phyloP scores from a whole-genome alignment of 2,888 invertebrate species.

The Hydropsyche betteni region DNA sequence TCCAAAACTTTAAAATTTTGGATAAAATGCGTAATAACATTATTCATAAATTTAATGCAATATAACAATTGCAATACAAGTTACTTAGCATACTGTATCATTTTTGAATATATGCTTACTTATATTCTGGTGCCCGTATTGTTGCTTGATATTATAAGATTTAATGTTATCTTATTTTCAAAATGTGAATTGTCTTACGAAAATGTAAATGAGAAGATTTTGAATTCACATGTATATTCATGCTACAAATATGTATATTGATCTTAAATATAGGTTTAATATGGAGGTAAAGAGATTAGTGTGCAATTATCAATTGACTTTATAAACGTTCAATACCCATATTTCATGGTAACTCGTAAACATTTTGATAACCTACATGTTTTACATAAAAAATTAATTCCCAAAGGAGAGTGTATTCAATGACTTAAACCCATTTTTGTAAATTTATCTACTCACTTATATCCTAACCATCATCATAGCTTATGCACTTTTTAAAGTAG shows the following conservation, averaged over 20 bases:
- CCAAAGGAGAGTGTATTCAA: not conserved
- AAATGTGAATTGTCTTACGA: conserved; percentile 8
- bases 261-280: conserved; percentile 17
- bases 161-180: conserved; percentile 26
- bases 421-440: conserved; percentile 15
- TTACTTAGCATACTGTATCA: conserved; percentile 27
- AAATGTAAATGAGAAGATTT: conserved; percentile 3
- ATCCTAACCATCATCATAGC: conserved; percentile 22
- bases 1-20: not conserved
- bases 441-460: conserved; percentile 17
- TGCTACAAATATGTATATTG: conserved; percentile 13
- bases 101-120: conserved; percentile 17
- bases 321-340: no score
- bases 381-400: no score
- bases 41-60: conserved; percentile 27
- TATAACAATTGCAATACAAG: conserved; percentile 17
- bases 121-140: conserved; percentile 14
- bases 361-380: no score
- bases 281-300: conserved; percentile 4
- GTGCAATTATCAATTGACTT: not conserved
- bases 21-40: conserved; percentile 1
- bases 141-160: conserved; percentile 31
- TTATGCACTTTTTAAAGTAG: conserved; percentile 11
- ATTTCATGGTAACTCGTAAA: no score
- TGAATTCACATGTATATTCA: conserved; percentile 1